Evolutionary conservation across 2,797 vertebrate genomes (phyloP).

Genomic region (Leptoclinus maculatus): DNA sequence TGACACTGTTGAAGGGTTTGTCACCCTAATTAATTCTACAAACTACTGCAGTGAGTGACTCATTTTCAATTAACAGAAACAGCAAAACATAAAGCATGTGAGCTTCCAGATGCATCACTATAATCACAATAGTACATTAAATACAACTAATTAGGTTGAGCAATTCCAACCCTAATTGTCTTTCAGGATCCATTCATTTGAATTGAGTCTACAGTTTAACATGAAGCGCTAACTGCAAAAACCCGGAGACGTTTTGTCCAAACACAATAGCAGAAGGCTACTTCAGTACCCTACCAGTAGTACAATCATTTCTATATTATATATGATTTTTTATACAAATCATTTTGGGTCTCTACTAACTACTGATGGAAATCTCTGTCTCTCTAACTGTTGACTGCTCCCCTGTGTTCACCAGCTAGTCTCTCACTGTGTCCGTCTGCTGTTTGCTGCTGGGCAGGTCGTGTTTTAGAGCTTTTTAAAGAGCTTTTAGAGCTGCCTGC

Average conservation of each 20-base stretch:
- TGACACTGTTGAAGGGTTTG: not conserved
- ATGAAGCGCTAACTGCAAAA: not conserved
- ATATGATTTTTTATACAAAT: too few species aligned
- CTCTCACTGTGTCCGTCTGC: not conserved
- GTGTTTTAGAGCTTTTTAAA: not conserved
- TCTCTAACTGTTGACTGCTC: not conserved
- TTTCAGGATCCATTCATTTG: not conserved
- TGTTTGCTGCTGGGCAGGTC: not conserved
- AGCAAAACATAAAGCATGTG: not conserved
- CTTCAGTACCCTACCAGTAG: not conserved
- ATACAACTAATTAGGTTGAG: not conserved
- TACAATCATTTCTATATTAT: too few species aligned
- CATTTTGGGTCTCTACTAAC: not conserved
- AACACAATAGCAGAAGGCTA: not conserved
- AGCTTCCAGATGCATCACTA: not conserved
- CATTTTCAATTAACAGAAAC: not conserved
- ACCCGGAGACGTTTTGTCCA: not conserved
- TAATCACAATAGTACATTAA: not conserved
- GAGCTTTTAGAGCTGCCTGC: not conserved
- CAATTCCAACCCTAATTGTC: not conserved
- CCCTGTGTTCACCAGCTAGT: not conserved
- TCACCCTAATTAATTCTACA: not conserved
- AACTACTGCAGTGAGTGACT: not conserved
- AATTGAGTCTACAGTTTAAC: not conserved
- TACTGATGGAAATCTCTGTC: not conserved